Evolutionary conservation across 35 echinoderm and acorn worm genomes (phyloP).

Genomic region (Acanthaster planci): DNA sequence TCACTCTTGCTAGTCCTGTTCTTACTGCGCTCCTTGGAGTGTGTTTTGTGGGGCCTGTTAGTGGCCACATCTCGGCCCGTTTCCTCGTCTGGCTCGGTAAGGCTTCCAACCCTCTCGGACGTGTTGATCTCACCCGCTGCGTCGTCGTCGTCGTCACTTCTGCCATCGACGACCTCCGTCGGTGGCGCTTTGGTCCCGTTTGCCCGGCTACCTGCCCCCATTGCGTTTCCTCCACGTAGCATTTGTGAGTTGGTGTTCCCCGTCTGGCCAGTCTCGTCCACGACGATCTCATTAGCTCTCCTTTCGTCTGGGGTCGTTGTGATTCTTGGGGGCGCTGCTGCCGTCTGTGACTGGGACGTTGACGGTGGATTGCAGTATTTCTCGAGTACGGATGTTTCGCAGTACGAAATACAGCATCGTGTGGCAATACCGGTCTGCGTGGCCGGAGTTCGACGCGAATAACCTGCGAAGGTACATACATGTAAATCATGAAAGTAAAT

Average conservation of each 20-base stretch:
- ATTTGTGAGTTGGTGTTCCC: not conserved
- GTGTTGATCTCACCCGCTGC: not conserved
- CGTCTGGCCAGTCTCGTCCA: not conserved
- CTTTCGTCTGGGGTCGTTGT: not conserved
- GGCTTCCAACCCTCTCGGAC: not conserved
- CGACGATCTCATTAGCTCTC: not conserved
- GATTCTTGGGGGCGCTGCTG: not conserved
- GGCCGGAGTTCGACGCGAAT: not conserved
- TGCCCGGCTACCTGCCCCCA: not conserved
- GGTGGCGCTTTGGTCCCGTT: not conserved
- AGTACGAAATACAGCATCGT: not conserved
- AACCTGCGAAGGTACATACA: not conserved
- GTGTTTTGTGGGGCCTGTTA: not conserved
- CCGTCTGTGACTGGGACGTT: not conserved
- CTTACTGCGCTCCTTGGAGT: conserved; percentile 2
- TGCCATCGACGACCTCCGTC: not conserved
- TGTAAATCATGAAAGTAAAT: too few species aligned
- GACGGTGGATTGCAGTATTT: not conserved
- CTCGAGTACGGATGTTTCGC: not conserved
- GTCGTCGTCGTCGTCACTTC: not conserved
- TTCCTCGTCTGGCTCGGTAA: not conserved
- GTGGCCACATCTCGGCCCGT: not conserved
- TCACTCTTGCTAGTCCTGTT: not conserved
- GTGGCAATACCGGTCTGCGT: conserved; percentile 2
- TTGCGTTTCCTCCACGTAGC: not conserved